A percentile compares a stretch with the other conserved stretches of the same genome.
Conservation (phyloP, 2,113 vertebrate genomes). For the Thinocorus orbignyianus region DNA sequence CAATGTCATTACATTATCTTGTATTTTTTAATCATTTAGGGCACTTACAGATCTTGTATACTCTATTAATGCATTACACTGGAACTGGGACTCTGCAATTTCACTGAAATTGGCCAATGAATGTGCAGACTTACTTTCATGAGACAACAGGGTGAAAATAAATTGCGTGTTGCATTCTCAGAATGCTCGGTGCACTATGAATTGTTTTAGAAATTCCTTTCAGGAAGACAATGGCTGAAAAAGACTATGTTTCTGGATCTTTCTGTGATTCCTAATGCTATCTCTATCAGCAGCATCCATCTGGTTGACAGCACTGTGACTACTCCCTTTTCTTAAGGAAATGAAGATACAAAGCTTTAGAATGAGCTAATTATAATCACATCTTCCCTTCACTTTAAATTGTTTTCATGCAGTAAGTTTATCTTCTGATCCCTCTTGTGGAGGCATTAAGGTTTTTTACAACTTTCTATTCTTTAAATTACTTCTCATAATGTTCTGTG, state of each 20-base stretch:
- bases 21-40: background rate
- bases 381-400: background rate
- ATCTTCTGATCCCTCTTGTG: background rate
- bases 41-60: background rate
- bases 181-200: background rate
- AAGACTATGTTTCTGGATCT: background rate
- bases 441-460: background rate
- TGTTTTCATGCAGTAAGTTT: background rate
- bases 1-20: background rate
- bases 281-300: background rate
- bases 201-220: background rate
- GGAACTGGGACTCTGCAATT: background rate
- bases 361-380: background rate
- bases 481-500: background rate
- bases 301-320: background rate
- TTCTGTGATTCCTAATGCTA: background rate
- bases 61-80: background rate
- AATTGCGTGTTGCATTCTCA: background rate
- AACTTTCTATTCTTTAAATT: background rate
- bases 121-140: background rate
- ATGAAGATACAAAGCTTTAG: background rate
- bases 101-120: background rate
- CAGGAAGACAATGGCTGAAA: background rate
- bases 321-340: background rate
- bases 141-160: background rate